Evolutionary conservation across 2,797 vertebrate species (phyloP).

Genomic region (Microcaecilia unicolor): DNA sequence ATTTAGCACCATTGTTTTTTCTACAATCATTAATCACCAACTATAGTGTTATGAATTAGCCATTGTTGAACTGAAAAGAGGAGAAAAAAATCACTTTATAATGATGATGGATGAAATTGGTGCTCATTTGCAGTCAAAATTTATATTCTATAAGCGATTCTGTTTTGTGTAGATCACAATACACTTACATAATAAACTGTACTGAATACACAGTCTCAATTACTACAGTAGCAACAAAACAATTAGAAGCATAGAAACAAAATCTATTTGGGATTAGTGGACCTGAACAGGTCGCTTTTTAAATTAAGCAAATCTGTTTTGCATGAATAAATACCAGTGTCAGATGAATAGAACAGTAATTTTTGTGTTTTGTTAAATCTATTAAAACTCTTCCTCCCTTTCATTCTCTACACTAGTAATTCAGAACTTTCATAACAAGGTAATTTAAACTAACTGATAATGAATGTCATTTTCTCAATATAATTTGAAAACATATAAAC

Average conservation of each 20-base stretch:
- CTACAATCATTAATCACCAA: no score
- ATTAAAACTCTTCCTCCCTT: conserved; percentile 7
- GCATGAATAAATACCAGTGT: conserved; percentile 10
- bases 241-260: background rate
- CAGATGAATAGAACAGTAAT: conserved; percentile 18
- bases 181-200: background rate
- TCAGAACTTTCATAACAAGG: no score
- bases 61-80: no score
- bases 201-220: background rate
- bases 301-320: conserved; percentile 12
- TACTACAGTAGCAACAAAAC: conserved; percentile 4
- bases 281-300: background rate
- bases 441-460: no score
- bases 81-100: no score
- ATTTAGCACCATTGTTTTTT: no score
- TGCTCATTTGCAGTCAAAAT: background rate
- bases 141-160: background rate
- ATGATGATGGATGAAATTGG: no score
- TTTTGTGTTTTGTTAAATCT: conserved; percentile 27
- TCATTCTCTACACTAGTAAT: conserved; percentile 8
- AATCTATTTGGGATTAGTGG: background rate
- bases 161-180: background rate
- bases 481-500: no score
- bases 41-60: no score
- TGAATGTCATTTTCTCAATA: no score